Evolutionary conservation across 2,113 vertebrate genomes (phyloP).

Genomic region (Neopipo cinnamomea): DNA sequence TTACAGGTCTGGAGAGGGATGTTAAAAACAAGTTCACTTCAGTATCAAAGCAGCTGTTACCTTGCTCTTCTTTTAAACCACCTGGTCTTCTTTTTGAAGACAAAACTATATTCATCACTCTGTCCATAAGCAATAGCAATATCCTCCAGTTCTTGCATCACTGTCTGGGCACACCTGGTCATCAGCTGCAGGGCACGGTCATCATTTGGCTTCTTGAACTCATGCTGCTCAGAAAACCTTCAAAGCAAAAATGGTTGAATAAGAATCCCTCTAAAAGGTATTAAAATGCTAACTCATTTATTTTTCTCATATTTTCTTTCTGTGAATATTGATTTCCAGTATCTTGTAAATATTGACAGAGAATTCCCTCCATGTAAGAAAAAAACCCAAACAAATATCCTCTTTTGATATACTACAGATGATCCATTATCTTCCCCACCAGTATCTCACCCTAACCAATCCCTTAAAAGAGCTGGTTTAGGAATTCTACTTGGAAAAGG

Average conservation of each 20-base stretch:
- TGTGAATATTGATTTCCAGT: not conserved
- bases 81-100: conserved; percentile 88
- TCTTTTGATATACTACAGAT: not conserved
- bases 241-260: not conserved
- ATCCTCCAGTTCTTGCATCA: conserved; percentile 93
- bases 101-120: conserved; percentile 97
- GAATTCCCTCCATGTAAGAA: not conserved
- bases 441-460: not conserved
- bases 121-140: conserved; percentile 92
- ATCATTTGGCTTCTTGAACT: conserved; percentile 92
- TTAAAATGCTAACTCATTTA: not conserved
- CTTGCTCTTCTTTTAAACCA: conserved; percentile 98
- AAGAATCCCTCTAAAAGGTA: not conserved
- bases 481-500: not conserved
- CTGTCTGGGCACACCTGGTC: conserved; percentile 85
- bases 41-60: conserved; percentile 66
- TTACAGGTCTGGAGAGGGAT: not conserved
- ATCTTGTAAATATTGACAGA: not conserved
- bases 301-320: not conserved
- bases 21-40: not conserved
- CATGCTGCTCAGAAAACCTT: conserved; percentile 93
- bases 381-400: not conserved
- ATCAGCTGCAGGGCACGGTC: conserved; percentile 87
- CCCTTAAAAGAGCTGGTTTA: not conserved
- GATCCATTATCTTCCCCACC: not conserved